Conservation (phyloP, 1,140 invertebrate species). For the Drosophila tsacasi region DNA sequence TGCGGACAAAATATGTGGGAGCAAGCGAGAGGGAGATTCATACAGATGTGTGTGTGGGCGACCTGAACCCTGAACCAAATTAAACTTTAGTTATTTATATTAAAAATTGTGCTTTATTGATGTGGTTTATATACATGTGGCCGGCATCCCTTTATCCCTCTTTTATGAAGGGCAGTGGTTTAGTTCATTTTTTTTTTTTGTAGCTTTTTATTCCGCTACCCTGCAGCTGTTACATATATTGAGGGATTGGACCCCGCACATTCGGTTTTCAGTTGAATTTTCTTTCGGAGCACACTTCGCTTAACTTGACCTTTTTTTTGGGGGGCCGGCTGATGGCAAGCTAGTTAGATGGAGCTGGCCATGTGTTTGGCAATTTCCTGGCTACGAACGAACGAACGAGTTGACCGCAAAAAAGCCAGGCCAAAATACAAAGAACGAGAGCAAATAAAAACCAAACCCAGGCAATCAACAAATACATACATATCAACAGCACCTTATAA, state of each 20-base stretch:
- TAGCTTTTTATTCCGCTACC: conserved; percentile 4
- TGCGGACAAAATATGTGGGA: background rate
- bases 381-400: conserved; percentile 79
- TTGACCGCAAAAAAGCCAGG: conserved; percentile 78
- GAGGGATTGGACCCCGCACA: conserved; percentile 17
- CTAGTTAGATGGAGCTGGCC: conserved; percentile 57
- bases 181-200: conserved; percentile 39
- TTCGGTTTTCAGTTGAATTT: conserved; percentile 46
- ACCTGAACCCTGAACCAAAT: conserved; percentile 57
- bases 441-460: conserved; percentile 81
- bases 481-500: conserved; percentile 83
- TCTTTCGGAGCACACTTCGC: conserved; percentile 54
- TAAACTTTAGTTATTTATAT: conserved; percentile 83
- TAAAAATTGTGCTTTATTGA: conserved; percentile 82
- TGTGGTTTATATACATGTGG: conserved; percentile 65
- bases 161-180: conserved; percentile 64
- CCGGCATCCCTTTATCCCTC: conserved; percentile 26
- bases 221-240: conserved; percentile 50
- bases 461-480: conserved; percentile 83
- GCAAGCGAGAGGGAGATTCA: background rate
- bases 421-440: conserved; percentile 63
- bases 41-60: conserved; percentile 10
- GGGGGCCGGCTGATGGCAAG: conserved; percentile 25
- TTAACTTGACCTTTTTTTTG: conserved; percentile 68
- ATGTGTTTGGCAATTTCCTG: conserved; percentile 80